Evolutionary conservation across 1,140 invertebrate species (phyloP), one percentile per base, ranked within the genome.

Genomic region (Drosophila sulfurigaster): DNA sequence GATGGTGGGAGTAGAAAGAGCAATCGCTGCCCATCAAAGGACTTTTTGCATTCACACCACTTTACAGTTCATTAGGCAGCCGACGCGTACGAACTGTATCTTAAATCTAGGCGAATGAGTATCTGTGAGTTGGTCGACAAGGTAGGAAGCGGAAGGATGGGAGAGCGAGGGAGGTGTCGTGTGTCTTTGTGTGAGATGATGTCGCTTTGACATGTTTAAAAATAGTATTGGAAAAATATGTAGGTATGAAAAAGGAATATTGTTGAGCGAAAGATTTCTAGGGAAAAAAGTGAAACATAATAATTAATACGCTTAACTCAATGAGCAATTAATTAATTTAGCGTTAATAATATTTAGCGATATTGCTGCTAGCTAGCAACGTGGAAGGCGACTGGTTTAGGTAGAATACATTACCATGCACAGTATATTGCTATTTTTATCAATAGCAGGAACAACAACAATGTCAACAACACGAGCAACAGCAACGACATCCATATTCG

Each of bases 241-340:
- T 6, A n/a, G 30, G 25, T 38, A 38, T 38, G 13, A 30, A 15
- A 32, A 30, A 51, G 3, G 2, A 15, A 51, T 6, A 57, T 16
- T 41, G 54, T 57, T 66, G 56, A 63, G 62, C 52, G 51, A 38
- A 59, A 67, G 49, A 74, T 82, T 74, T 41, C 57, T 13, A 38
- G 11, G 30, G 45, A 32, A 63, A 62, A 30, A 52, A 57, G 64
- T 13, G 30, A 43, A 58, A 38, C 54, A 62, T 32, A 49, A 72
- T 66, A 77, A 72, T 77, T 67, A 73, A 75, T 70, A 52, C 13
- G 57, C 69, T 78, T 81, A 79, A 88, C 59, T 85, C 85, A 88
- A 32, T 88, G 83, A 73, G 75, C 83, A 88, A 88, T 88, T 88
- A 82, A 72, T 89, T 85, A 88, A 88, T 88, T 85, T 69, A 70